A percentile compares a stretch with the other conserved stretches of the same genome.
Conservation (phyloP, 2,888 invertebrate genomes). For the Lacanobia wlatinum region DNA sequence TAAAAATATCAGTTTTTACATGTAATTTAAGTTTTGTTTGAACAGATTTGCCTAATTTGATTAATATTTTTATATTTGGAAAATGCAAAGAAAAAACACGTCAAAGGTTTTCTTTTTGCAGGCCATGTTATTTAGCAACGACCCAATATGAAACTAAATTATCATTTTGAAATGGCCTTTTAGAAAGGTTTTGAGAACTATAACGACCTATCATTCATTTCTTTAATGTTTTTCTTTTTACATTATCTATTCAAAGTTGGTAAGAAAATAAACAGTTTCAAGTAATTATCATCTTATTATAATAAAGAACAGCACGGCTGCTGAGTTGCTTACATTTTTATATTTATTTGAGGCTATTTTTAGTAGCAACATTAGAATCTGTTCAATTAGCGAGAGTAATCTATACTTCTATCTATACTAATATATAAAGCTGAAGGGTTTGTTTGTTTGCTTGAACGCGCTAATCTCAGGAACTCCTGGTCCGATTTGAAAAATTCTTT, state of each 20-base stretch:
- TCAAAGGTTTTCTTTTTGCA: neutral
- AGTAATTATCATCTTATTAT: conserved; percentile 10
- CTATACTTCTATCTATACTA: too few species aligned
- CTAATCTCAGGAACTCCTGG: too few species aligned
- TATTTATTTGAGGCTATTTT: conserved; percentile 8
- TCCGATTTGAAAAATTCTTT: too few species aligned
- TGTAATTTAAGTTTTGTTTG: neutral
- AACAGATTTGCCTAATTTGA: neutral
- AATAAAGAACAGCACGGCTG: neutral
- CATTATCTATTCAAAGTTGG: neutral
- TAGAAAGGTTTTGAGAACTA: neutral
- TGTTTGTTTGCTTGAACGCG: too few species aligned
- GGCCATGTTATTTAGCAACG: neutral
- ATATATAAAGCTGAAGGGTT: too few species aligned
- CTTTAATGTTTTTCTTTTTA: neutral
- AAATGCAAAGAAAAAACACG: neutral
- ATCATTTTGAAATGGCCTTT: neutral
- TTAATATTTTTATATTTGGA: neutral
- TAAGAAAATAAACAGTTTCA: neutral
- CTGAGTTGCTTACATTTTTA: neutral
- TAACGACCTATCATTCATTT: neutral
- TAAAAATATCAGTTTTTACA: neutral
- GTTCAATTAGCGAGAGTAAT: conserved; percentile 3
- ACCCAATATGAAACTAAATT: neutral
- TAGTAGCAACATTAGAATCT: neutral